Conservation (phyloP, 2,113 vertebrate species). For the Scomber scombrus region DNA sequence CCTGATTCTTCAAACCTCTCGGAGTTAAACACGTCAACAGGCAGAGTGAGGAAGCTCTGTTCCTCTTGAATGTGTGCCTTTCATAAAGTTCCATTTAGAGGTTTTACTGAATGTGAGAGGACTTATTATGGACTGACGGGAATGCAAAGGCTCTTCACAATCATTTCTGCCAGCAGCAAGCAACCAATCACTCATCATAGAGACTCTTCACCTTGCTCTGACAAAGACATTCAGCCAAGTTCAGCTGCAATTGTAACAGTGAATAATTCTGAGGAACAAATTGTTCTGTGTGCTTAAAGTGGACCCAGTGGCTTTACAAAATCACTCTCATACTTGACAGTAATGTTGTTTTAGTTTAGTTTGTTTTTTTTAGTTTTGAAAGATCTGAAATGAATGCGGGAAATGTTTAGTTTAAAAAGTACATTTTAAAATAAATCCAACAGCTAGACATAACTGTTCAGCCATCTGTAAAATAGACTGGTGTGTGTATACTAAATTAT, state of each 20-base stretch:
- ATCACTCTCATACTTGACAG: conserved; percentile 18
- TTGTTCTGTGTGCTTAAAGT: conserved; percentile 26
- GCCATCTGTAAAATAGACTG: neutral
- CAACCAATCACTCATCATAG: conserved; percentile 58
- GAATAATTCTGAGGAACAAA: conserved; percentile 27
- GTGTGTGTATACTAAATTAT: neutral
- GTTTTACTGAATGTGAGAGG: conserved; percentile 50
- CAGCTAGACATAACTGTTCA: neutral
- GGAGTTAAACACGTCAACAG: conserved; percentile 34
- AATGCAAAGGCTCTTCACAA: conserved; percentile 42
- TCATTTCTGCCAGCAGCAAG: conserved; percentile 40
- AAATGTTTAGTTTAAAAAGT: neutral
- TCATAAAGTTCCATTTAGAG: conserved; percentile 51
- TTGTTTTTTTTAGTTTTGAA: neutral
- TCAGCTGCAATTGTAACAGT: conserved; percentile 14
- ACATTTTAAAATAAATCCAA: neutral
- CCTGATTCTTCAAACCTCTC: conserved; percentile 27
- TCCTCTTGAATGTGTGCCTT: conserved; percentile 49
- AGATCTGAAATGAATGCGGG: neutral
- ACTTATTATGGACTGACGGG: conserved; percentile 43
- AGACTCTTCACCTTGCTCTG: conserved; percentile 50
- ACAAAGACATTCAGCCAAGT: conserved; percentile 32
- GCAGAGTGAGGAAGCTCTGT: conserved; percentile 11
- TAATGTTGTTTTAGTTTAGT: neutral
- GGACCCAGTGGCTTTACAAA: neutral